A percentile compares a stretch with the other conserved stretches of the same genome.
Evolutionary conservation across 2,113 vertebrate genomes (phyloP).

Genomic region (Spermophilus dauricus): DNA sequence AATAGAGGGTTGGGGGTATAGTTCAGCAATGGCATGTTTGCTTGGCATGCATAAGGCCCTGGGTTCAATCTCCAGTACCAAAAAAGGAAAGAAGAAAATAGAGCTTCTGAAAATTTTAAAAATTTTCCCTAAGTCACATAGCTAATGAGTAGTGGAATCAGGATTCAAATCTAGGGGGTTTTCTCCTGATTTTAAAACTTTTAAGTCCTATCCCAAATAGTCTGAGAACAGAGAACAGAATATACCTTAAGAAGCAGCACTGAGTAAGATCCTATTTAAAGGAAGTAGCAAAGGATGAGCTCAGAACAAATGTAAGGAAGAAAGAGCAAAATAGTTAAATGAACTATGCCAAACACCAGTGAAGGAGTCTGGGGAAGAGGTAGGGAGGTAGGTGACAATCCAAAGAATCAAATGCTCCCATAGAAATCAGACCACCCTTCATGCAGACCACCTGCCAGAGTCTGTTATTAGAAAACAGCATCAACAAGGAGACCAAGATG

Average conservation of each 20-base stretch:
- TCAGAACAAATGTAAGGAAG: not conserved
- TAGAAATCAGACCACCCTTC: not conserved
- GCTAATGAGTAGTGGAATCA: not conserved
- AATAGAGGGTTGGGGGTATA: not conserved
- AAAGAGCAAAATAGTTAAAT: not conserved
- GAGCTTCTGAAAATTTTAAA: not conserved
- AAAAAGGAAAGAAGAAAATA: not conserved
- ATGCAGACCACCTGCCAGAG: not conserved
- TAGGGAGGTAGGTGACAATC: accelerated
- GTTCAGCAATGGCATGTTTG: too few relatives aligned
- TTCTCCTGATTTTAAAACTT: not conserved
- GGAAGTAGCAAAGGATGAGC: not conserved
- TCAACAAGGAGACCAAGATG: not conserved
- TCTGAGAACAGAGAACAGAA: not conserved
- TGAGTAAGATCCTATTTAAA: not conserved
- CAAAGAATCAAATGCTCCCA: not conserved
- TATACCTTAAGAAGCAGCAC: not conserved
- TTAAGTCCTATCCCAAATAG: not conserved
- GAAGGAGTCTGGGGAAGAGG: not conserved
- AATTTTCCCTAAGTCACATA: not conserved
- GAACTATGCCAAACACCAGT: not conserved
- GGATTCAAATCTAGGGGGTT: not conserved
- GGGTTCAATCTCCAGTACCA: too few relatives aligned
- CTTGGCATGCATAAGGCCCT: too few relatives aligned
- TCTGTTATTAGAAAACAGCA: not conserved